Percentiles rank a stretch among this genome's conserved stretches.
These are phyloP conservation scores for Clusia tigrina DNA, from an alignment of 2,888 invertebrate species.

Conservation along the genomic window DNA sequence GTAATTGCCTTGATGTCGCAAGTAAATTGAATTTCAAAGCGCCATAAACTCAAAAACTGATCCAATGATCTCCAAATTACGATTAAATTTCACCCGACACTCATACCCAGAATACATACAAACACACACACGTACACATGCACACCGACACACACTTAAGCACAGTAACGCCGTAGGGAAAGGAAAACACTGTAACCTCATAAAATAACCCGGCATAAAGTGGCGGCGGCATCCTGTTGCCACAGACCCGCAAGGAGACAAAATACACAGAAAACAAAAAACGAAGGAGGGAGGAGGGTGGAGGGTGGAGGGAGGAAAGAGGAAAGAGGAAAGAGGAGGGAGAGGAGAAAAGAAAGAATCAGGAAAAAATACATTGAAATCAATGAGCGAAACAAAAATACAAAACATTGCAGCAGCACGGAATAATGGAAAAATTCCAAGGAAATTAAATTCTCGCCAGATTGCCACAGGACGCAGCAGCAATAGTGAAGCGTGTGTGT, in stretches of 20 bases:
- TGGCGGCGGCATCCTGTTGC: neutral
- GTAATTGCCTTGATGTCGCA: slow-evolving; percentile 10
- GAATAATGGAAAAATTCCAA: slow-evolving; percentile 30
- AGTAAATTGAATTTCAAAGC: slow-evolving; percentile 29
- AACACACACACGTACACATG: neutral
- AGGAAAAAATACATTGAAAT: slow-evolving; percentile 7
- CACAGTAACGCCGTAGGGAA: neutral
- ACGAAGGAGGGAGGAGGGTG: no score
- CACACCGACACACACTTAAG: neutral
- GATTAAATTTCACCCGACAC: slow-evolving; percentile 25
- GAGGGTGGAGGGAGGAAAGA: neutral
- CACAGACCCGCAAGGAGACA: neutral
- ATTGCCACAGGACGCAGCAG: slow-evolving; percentile 8
- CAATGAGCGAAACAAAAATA: slow-evolving; percentile 11
- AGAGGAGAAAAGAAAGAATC: slow-evolving; percentile 1
- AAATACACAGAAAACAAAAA: neutral
- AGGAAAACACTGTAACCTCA: slow-evolving; percentile 13
- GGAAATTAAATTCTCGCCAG: slow-evolving; percentile 31
- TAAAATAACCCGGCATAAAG: slow-evolving; percentile 12
- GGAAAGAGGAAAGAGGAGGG: neutral
- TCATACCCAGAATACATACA: neutral
- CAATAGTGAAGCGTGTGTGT: neutral
- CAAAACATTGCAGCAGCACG: neutral
- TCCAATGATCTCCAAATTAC: slow-evolving; percentile 29
- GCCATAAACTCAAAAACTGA: slow-evolving; percentile 21